phyloP scores from a whole-genome alignment of 2,888 invertebrate species.

The Melinaea marsaeus region DNA sequence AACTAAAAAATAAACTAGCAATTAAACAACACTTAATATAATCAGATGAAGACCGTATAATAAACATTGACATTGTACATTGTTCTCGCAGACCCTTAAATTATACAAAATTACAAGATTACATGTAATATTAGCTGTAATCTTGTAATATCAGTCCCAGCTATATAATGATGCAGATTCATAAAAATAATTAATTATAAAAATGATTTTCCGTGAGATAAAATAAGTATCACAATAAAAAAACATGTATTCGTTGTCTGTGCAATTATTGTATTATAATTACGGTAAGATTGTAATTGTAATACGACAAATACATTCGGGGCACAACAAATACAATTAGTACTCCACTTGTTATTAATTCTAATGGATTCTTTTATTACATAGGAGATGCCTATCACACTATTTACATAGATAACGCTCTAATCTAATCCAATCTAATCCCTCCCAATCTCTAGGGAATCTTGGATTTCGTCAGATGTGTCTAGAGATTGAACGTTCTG shows the following conservation, averaged over 20 bases:
- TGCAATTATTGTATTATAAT: too few relatives aligned
- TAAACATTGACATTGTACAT: background rate
- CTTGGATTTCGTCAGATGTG: constrained; percentile 21
- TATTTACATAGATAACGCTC: constrained; percentile 7
- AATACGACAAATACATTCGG: too few relatives aligned
- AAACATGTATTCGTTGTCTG: background rate
- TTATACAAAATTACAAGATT: background rate
- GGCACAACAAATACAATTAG: too few relatives aligned
- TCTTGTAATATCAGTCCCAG: background rate
- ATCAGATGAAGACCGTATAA: background rate
- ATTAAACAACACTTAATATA: background rate
- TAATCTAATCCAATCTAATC: constrained; percentile 11
- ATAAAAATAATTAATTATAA: background rate
- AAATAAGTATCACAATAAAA: constrained; percentile 5
- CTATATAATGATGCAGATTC: background rate
- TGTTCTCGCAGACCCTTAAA: background rate
- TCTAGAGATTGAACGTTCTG: constrained; percentile 20
- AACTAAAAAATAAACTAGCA: constrained; percentile 2
- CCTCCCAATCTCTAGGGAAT: constrained; percentile 14
- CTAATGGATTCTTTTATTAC: background rate
- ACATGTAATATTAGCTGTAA: background rate
- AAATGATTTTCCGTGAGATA: background rate
- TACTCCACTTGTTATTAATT: too few relatives aligned
- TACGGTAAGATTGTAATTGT: too few relatives aligned
- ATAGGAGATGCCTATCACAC: constrained; percentile 17